Evolutionary conservation across 2,888 invertebrate species (phyloP), one percentile per base, ranked within the genome.

Genomic region (Vesta saturnalis): DNA sequence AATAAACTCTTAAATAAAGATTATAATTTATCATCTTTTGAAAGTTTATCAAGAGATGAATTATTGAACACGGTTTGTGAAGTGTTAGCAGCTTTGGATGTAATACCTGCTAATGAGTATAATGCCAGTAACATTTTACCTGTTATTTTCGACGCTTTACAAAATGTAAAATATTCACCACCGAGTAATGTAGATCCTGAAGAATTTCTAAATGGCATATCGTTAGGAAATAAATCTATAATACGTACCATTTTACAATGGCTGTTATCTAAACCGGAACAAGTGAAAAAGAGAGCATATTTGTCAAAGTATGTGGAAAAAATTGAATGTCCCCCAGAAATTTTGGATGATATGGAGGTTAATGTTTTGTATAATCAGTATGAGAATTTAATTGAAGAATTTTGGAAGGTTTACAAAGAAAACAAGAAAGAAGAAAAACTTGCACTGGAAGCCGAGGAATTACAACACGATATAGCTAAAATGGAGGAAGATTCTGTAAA

Each of bases 1-100:
- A 94, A 94, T 81, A 87, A 89, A 75, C 85, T 88, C 55, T 89
- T 94, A 75, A 89, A 88, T 60, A 90, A 90, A 76, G 91, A 89
- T 78, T 93, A 91, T 78, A 95, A 94, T 79, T 84, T 95, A 69
- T 93, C 96, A 77, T 92, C 93, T 74, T 95, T 96, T 83, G 95
- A 95, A 85, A 89, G 93, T 3, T 84, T 95, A 67, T 89, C 89
- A 69, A 89, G 91, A 54, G 90, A 92, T 71, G 91, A 92, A 78
- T 85, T 95, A 66, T 83, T 96, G 16, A 95, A 94, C 85, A 86
- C 94, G 71, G 84, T 94, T 18, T 90, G 90, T 74, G 93, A 94
- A 85, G 87, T 94, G n/a, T 85, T 95, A 52, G 87, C 88, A n/a
- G 86, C 87, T 77, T 88, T 92, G 76, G 91, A 92, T 79, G 88